Conservation (phyloP, 2,113 vertebrate genomes). For the Thamnaconus septentrionalis region DNA sequence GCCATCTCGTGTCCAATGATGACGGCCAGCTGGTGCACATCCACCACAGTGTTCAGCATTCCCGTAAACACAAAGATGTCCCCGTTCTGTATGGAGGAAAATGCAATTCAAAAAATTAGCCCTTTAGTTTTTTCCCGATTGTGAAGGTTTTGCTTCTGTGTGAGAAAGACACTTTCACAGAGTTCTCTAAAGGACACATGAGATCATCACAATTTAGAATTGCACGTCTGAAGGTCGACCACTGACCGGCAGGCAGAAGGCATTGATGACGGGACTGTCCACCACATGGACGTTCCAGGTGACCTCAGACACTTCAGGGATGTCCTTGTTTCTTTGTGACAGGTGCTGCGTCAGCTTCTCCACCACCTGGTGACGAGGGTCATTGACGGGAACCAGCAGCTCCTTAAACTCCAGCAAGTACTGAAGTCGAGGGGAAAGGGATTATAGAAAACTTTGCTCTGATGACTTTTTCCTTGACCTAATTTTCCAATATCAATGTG, state of each 20-base stretch:
- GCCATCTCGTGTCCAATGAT: slow-evolving; percentile 95
- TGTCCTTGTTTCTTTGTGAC: slow-evolving; percentile 85
- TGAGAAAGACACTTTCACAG: too few relatives aligned
- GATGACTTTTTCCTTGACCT: background rate
- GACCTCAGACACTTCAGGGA: slow-evolving; percentile 80
- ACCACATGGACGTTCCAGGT: slow-evolving; percentile 88
- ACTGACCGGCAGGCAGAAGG: slow-evolving; percentile 91
- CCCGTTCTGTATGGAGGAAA: slow-evolving; percentile 79
- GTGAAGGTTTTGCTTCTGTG: too few relatives aligned
- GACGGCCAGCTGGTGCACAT: slow-evolving; percentile 86
- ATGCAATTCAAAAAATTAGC: slow-evolving; percentile 3
- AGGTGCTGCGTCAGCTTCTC: slow-evolving; percentile 81
- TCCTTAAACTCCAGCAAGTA: slow-evolving; percentile 83
- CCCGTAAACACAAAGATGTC: slow-evolving; percentile 94
- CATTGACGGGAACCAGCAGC: slow-evolving; percentile 78
- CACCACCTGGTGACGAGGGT: slow-evolving; percentile 81
- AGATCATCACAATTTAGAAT: too few relatives aligned
- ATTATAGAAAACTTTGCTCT: background rate
- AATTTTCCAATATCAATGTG: background rate
- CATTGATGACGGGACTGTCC: slow-evolving; percentile 81
- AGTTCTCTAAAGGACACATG: too few relatives aligned
- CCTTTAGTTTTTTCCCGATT: too few relatives aligned
- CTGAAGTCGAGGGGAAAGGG: slow-evolving; percentile 59
- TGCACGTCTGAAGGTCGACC: background rate
- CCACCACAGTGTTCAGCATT: slow-evolving; percentile 82